Conservation (phyloP, 2,797 vertebrate genomes). For the Champsocephalus gunnari region DNA sequence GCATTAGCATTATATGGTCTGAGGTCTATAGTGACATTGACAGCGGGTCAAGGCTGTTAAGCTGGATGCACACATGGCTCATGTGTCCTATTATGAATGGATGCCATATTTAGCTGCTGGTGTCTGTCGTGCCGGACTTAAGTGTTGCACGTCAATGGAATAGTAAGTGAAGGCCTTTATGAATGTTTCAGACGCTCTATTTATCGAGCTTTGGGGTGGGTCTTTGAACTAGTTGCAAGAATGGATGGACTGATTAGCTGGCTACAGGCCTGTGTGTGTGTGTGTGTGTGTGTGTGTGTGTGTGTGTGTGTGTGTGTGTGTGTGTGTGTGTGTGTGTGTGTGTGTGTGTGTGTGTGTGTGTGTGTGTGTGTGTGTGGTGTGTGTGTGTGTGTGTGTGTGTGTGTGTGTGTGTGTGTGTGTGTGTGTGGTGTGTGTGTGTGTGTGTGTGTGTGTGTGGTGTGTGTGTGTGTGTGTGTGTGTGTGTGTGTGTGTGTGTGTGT, state of each 20-base stretch:
- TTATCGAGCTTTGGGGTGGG: slow-evolving; percentile 69
- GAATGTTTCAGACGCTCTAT: slow-evolving; percentile 84
- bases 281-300: neutral
- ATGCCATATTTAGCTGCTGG: slow-evolving; percentile 71
- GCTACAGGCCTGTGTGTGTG: slow-evolving; percentile 32
- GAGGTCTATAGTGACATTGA: slow-evolving; percentile 21
- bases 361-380: neutral
- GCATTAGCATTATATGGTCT: neutral
- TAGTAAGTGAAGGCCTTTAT: slow-evolving; percentile 79
- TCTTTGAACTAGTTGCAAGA: slow-evolving; percentile 58
- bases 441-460: no score
- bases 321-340: neutral
- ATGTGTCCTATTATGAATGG: slow-evolving; percentile 74
- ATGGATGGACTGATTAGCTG: slow-evolving; percentile 59
- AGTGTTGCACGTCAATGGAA: slow-evolving; percentile 75
- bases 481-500: no score
- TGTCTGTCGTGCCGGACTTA: slow-evolving; percentile 60
- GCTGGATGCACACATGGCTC: slow-evolving; percentile 50
- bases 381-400: neutral
- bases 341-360: neutral
- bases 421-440: no score
- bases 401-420: no score
- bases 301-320: neutral
- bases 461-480: no score
- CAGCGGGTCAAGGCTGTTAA: slow-evolving; percentile 44